Percentiles rank a stretch among this genome's conserved stretches.
Evolutionary conservation across 2,113 vertebrate genomes (phyloP).

Genomic region (Labeo catla): DNA sequence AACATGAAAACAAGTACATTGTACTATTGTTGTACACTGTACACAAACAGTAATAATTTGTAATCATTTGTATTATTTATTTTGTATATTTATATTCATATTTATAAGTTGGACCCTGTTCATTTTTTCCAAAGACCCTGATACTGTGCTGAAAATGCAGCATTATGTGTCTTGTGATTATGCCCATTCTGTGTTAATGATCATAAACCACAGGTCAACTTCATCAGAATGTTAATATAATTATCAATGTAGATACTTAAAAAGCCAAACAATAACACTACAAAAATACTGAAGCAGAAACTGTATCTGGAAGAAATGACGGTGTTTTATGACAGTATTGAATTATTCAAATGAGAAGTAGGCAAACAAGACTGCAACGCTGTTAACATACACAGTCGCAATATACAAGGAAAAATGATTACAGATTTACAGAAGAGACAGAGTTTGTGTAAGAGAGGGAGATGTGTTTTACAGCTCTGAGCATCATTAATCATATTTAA

Average conservation of each 20-base stretch:
- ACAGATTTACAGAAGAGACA: conserved; percentile 17
- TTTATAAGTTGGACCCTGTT: neutral
- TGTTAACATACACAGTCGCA: neutral
- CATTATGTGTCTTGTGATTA: conserved; percentile 73
- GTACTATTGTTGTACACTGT: too few relatives aligned
- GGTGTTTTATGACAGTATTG: neutral
- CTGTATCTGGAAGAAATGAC: neutral
- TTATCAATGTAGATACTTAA: conserved; percentile 62
- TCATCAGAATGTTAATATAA: conserved; percentile 72
- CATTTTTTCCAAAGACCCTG: neutral
- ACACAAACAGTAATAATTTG: too few relatives aligned
- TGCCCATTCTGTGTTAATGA: conserved; percentile 68
- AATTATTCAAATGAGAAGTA: conserved; percentile 2
- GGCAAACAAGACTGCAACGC: neutral
- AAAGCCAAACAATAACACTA: conserved; percentile 66
- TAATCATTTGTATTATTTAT: too few relatives aligned
- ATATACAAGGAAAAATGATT: neutral
- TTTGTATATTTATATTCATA: neutral
- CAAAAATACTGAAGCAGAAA: neutral
- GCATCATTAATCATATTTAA: conserved; percentile 55
- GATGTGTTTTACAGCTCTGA: conserved; percentile 28
- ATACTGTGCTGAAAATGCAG: conserved; percentile 68
- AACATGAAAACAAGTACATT: too few relatives aligned
- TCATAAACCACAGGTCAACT: conserved; percentile 72
- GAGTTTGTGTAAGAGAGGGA: conserved; percentile 37